phyloP scores from a whole-genome alignment of 2,888 invertebrate species.

The Catocala sponsa region DNA sequence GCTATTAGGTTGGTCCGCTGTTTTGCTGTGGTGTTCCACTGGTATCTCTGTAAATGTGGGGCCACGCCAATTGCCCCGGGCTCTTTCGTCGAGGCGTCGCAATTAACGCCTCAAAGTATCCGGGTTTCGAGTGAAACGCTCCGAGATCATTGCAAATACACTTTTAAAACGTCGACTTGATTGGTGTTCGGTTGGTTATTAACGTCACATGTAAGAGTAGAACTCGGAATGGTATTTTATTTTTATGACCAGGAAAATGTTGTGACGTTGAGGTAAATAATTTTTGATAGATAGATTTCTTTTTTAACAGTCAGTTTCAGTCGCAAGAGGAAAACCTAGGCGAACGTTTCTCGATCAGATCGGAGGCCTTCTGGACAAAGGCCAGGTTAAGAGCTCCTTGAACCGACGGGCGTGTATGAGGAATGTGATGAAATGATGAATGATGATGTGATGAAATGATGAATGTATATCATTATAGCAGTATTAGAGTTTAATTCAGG shows the following conservation, averaged over 20 bases:
- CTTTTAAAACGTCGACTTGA: constrained; percentile 29
- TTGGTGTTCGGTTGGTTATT: constrained; percentile 13
- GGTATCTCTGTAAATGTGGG: constrained; percentile 50
- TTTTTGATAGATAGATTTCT: no score
- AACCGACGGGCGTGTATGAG: no score
- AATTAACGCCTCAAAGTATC: constrained; percentile 65
- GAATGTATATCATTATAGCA: no score
- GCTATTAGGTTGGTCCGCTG: constrained; percentile 49
- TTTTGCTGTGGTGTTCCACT: constrained; percentile 46
- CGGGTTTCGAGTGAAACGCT: constrained; percentile 8
- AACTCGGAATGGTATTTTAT: neutral
- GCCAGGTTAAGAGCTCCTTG: no score
- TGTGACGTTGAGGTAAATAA: no score
- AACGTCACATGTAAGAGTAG: neutral
- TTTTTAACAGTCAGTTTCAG: no score
- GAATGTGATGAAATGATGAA: no score
- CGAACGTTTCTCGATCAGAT: no score
- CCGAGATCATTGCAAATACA: constrained; percentile 49
- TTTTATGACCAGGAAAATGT: neutral
- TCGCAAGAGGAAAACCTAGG: no score
- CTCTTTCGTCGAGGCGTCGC: constrained; percentile 52
- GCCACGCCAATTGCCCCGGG: constrained; percentile 43
- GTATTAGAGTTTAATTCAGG: no score
- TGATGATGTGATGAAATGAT: no score
- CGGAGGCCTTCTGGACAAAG: no score